phyloP scores from a whole-genome alignment of 2,888 invertebrate species.

The Halictus quadricinctus region DNA sequence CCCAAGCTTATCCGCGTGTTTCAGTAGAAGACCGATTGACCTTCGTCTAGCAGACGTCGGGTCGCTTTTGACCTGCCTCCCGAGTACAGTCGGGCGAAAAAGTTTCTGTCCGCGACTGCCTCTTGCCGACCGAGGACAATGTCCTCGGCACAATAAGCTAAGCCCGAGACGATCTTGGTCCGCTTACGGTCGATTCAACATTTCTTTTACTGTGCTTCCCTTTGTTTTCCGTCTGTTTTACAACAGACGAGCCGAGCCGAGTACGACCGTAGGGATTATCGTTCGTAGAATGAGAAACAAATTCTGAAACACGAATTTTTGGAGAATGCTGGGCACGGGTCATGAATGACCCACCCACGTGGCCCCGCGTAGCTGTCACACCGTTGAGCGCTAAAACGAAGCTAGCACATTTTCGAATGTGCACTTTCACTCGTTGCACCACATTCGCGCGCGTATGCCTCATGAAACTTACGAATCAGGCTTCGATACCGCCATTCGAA shows the following conservation, averaged over 20 bases:
- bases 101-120: not conserved
- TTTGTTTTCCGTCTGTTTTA: too few species aligned
- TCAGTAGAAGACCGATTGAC: not conserved
- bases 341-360: too few species aligned
- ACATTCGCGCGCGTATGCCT: not conserved
- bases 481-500: not conserved
- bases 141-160: not conserved
- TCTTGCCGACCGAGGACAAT: not conserved
- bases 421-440: not conserved
- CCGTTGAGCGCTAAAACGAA: not conserved
- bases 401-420: not conserved
- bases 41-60: constrained; percentile 2
- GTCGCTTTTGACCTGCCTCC: not conserved
- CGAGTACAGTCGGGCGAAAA: not conserved
- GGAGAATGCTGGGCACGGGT: not conserved
- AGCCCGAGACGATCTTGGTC: not conserved
- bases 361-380: not conserved
- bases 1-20: not conserved
- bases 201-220: not conserved
- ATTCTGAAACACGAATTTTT: not conserved
- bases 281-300: not conserved
- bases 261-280: not conserved
- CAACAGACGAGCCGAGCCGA: not conserved
- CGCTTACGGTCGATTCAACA: not conserved
- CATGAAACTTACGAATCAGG: not conserved